phyloP scores from a whole-genome alignment of 2,113 vertebrate genomes.

The Ctenodactylus gundi region DNA sequence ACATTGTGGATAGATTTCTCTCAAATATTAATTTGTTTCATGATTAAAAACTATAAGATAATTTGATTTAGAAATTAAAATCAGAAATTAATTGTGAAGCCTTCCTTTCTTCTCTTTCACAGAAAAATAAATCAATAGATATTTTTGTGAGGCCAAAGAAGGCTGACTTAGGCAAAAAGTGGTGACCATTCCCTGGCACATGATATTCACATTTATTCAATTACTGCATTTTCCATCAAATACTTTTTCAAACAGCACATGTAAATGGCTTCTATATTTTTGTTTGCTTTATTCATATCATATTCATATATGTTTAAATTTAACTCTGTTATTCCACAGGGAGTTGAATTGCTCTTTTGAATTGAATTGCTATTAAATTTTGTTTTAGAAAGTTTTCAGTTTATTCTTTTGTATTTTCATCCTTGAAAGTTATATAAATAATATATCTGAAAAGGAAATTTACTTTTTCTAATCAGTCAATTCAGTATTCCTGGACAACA shows the following conservation, averaged over 20 bases:
- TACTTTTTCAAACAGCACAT: constrained; percentile 20
- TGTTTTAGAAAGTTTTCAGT: constrained; percentile 20
- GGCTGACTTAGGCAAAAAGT: neutral
- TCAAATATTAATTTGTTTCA: constrained; percentile 19
- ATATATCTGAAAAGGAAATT: neutral
- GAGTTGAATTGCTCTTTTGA: constrained; percentile 19
- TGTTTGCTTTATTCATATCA: constrained; percentile 50
- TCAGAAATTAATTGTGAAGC: constrained; percentile 20
- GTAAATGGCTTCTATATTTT: neutral
- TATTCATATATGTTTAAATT: constrained; percentile 35
- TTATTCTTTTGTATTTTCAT: neutral
- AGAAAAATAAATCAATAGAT: neutral
- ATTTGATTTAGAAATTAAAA: neutral
- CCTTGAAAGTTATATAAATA: neutral
- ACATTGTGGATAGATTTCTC: neutral
- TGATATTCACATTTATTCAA: neutral
- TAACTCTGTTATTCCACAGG: constrained; percentile 37
- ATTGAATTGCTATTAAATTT: neutral
- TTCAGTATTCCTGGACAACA: neutral
- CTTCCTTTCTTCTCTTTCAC: neutral
- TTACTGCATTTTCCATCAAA: constrained; percentile 37
- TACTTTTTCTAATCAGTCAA: neutral
- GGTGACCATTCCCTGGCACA: neutral
- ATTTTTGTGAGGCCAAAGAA: neutral
- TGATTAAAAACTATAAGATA: neutral